A percentile compares a stretch with the other conserved stretches of the same genome.
phyloP scores from a whole-genome alignment of 2,888 invertebrate genomes.

The Pocota personata region DNA sequence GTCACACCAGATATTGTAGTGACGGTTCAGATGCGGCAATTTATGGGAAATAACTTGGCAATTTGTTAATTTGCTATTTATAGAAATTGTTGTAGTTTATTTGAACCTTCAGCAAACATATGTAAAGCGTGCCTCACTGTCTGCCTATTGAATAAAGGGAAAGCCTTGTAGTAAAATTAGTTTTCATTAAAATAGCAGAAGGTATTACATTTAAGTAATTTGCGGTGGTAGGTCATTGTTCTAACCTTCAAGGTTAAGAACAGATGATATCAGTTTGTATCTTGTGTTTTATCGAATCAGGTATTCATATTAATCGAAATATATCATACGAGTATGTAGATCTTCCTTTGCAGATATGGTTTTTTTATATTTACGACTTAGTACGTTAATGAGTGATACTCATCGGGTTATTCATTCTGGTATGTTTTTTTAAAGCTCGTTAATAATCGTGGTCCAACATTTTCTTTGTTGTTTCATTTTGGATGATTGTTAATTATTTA shows the following conservation, averaged over 20 bases:
- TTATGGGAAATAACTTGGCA: background rate
- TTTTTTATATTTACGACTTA: background rate
- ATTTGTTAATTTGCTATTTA: constrained; percentile 10
- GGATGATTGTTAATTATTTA: too few relatives aligned
- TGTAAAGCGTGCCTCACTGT: background rate
- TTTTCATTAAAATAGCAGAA: background rate
- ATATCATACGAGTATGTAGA: too few relatives aligned
- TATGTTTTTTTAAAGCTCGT: too few relatives aligned
- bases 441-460: too few relatives aligned
- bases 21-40: background rate
- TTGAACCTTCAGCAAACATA: background rate
- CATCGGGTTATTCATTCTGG: too few relatives aligned
- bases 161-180: background rate
- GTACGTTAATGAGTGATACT: too few relatives aligned
- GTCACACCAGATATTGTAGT: background rate
- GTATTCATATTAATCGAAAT: background rate
- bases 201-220: background rate
- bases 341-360: too few relatives aligned
- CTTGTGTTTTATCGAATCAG: background rate
- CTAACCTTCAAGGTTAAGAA: background rate
- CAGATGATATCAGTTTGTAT: background rate
- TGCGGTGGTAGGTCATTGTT: background rate
- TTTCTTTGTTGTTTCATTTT: too few relatives aligned
- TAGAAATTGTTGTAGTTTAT: constrained; percentile 22
- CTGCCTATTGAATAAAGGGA: background rate